Conservation (phyloP, 2,888 invertebrate species). For the Steinernema carpocapsae region DNA sequence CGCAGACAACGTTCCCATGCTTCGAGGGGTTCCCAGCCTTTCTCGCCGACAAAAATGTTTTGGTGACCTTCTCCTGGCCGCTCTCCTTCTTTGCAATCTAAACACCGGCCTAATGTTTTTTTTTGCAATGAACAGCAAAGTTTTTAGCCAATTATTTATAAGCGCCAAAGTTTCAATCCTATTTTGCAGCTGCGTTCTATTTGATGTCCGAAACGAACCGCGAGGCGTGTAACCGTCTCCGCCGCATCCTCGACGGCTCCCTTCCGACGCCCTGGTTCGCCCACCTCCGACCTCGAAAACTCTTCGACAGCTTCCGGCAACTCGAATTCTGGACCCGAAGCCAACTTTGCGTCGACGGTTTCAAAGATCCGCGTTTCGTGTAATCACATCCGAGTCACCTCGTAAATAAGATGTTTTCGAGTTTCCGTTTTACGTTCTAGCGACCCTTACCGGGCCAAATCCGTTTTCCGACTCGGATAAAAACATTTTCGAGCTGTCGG, state of each 20-base stretch:
- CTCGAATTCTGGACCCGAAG: conserved; percentile 35
- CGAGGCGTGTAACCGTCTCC: conserved; percentile 38
- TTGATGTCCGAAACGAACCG: conserved; percentile 41
- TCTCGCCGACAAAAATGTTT: too few species aligned
- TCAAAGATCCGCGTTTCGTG: background rate
- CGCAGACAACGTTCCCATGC: too few species aligned
- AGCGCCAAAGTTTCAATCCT: background rate
- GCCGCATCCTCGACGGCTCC: conserved; percentile 36
- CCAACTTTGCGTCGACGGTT: conserved; percentile 32
- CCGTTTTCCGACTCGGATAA: too few species aligned
- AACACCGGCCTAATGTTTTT: too few species aligned
- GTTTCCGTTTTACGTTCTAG: background rate
- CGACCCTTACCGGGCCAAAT: too few species aligned
- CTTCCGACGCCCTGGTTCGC: conserved; percentile 40
- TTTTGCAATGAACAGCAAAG: too few species aligned
- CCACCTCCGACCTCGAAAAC: conserved; percentile 36
- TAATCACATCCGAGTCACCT: background rate
- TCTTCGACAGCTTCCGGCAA: conserved; percentile 34
- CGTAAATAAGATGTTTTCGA: background rate
- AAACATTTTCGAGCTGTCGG: too few species aligned
- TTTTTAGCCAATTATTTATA: too few species aligned
- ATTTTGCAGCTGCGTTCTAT: conserved; percentile 38
- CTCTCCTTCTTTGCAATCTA: too few species aligned
- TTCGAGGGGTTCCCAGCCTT: too few species aligned
- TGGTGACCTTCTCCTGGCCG: too few species aligned